These are phyloP conservation scores for Nomada fabriciana DNA, from an alignment of 2,888 invertebrate species.

Conservation along the genomic window DNA sequence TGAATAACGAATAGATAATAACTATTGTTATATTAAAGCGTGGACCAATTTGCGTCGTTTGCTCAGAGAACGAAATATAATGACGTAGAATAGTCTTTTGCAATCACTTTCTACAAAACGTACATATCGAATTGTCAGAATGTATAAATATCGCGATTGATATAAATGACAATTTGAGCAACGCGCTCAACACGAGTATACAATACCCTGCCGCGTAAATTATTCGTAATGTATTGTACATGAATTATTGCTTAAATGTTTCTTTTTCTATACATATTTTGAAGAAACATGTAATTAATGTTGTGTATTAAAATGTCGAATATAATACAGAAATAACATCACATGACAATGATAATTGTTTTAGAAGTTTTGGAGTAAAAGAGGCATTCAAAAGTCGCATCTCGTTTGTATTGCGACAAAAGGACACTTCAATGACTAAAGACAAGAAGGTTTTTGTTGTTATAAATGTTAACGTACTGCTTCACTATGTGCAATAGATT, in stretches of 20 bases:
- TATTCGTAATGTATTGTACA: neutral
- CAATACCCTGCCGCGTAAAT: neutral
- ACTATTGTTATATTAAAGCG: neutral
- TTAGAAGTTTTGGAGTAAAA: constrained; percentile 57
- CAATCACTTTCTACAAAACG: constrained; percentile 26
- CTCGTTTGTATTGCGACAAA: constrained; percentile 51
- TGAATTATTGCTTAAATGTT: neutral
- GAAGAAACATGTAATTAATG: neutral
- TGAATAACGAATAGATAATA: neutral
- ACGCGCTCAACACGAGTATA: no score
- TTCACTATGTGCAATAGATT: constrained; percentile 40
- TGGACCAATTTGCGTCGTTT: neutral
- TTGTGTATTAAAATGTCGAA: neutral
- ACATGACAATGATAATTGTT: constrained; percentile 42
- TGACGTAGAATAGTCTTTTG: constrained; percentile 40
- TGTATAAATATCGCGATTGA: constrained; percentile 48
- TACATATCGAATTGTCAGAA: constrained; percentile 37
- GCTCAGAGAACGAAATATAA: neutral
- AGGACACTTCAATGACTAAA: constrained; percentile 76
- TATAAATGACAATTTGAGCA: constrained; percentile 6
- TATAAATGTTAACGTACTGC: constrained; percentile 31
- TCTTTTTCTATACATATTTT: neutral
- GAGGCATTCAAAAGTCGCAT: constrained; percentile 45
- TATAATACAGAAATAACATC: neutral
- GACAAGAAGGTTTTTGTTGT: constrained; percentile 76